These are phyloP conservation scores for Eueides isabella DNA, from an alignment of 1,140 invertebrate species.

Conservation along the genomic window DNA sequence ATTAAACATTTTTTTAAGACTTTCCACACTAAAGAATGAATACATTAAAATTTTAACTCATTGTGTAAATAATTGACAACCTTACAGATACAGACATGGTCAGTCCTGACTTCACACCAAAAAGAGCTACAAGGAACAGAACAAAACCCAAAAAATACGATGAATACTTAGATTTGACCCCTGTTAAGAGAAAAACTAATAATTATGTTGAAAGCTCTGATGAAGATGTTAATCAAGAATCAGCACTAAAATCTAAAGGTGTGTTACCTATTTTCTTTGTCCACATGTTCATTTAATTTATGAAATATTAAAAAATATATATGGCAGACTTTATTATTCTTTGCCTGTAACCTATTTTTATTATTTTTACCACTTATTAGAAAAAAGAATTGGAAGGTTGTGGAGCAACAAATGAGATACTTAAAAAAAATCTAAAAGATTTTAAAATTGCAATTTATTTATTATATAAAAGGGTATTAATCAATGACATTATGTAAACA, in stretches of 20 bases:
- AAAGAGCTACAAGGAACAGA: conserved; percentile 56
- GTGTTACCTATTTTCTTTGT: background rate
- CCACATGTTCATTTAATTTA: background rate
- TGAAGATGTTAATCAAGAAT: conserved; percentile 47
- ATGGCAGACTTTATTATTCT: too few species aligned
- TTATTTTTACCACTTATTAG: too few species aligned
- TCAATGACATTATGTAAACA: too few species aligned
- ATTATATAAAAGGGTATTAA: too few species aligned
- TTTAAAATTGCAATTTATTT: too few species aligned
- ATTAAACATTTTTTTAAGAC: too few species aligned
- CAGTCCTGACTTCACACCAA: conserved; percentile 44
- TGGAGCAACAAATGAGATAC: too few species aligned
- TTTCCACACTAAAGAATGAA: too few species aligned
- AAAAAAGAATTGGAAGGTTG: too few species aligned
- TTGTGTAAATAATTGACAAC: background rate
- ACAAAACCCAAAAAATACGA: conserved; percentile 69
- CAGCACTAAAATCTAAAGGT: conserved; percentile 65
- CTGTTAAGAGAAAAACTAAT: conserved; percentile 50
- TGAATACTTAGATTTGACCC: conserved; percentile 60
- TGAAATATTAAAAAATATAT: background rate
- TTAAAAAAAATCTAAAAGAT: too few species aligned
- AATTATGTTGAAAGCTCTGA: conserved; percentile 50
- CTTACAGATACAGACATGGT: background rate
- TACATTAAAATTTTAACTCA: too few species aligned
- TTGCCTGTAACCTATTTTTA: too few species aligned